Conservation (phyloP, 2,797 vertebrate genomes). For the Linurgus olivaceus region DNA sequence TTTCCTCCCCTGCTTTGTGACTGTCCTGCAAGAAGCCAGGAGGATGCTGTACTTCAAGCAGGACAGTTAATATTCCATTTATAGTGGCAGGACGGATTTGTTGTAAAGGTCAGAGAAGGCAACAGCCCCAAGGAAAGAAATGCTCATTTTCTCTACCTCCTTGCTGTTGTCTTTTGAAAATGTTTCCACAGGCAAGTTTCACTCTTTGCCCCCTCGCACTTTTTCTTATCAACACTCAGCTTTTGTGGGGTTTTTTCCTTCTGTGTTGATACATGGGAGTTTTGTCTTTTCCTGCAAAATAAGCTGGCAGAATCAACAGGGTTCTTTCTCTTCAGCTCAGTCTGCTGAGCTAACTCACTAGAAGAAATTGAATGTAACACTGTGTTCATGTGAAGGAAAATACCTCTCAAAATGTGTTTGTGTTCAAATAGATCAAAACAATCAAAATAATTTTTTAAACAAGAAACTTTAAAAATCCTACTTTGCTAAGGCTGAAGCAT, state of each 20-base stretch:
- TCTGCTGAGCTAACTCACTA: not conserved
- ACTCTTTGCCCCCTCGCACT: not conserved
- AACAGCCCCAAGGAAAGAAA: not conserved
- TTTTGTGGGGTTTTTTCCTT: not conserved
- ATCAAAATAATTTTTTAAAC: slow-evolving; percentile 26
- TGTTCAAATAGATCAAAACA: slow-evolving; percentile 40
- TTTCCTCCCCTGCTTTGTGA: not conserved
- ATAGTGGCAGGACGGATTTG: not conserved
- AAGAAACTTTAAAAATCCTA: not conserved
- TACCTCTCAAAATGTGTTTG: not conserved
- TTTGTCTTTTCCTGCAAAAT: not conserved
- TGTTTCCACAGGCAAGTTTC: not conserved
- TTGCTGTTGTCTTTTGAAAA: not conserved
- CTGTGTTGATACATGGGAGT: not conserved
- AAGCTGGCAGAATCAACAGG: not conserved
- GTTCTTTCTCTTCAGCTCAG: not conserved
- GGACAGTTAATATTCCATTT: slow-evolving; percentile 4
- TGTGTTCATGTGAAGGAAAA: not conserved
- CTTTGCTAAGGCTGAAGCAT: not conserved
- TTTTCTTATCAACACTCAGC: not conserved
- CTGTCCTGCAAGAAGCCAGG: not conserved
- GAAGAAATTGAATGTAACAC: not conserved
- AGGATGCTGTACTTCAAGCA: not conserved
- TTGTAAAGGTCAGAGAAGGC: slow-evolving; percentile 4
- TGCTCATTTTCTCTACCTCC: not conserved